Conservation (phyloP, 2,888 invertebrate species). For the Euphydryas editha region DNA sequence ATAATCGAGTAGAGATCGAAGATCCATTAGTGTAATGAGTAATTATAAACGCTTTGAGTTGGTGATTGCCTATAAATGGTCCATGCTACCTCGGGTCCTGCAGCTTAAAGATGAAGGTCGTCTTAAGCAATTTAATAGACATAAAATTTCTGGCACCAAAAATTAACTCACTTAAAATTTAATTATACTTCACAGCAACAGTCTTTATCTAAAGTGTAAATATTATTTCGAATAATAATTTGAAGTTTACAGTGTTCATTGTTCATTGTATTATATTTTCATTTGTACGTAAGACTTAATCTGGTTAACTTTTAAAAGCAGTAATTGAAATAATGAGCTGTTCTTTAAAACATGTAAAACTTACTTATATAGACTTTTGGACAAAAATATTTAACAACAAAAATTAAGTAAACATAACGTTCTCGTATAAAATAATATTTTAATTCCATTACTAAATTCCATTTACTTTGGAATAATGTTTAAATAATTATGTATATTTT, state of each 20-base stretch:
- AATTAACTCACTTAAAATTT: slow-evolving; percentile 32
- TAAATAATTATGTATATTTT: no score
- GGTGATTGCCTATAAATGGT: slow-evolving; percentile 54
- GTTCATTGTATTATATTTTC: background rate
- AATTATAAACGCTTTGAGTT: slow-evolving; percentile 63
- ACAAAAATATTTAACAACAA: background rate
- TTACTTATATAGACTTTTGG: background rate
- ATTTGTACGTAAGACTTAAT: background rate
- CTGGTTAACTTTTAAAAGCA: slow-evolving; percentile 6
- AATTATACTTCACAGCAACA: slow-evolving; percentile 23
- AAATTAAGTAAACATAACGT: background rate
- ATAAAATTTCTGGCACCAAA: slow-evolving; percentile 41
- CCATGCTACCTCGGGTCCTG: slow-evolving; percentile 52
- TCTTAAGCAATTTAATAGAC: slow-evolving; percentile 59
- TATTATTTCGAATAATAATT: slow-evolving; percentile 8
- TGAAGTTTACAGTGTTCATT: slow-evolving; percentile 3
- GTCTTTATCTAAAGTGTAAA: background rate
- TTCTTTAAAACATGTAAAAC: background rate
- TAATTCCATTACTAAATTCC: no score
- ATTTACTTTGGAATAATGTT: no score
- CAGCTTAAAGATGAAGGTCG: slow-evolving; percentile 60
- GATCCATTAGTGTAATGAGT: slow-evolving; percentile 74
- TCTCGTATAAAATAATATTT: background rate
- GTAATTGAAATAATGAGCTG: slow-evolving; percentile 9
- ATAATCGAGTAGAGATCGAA: slow-evolving; percentile 58